Evolutionary conservation across 2,113 vertebrate species (phyloP).

Genomic region (Okapia johnstoni): DNA sequence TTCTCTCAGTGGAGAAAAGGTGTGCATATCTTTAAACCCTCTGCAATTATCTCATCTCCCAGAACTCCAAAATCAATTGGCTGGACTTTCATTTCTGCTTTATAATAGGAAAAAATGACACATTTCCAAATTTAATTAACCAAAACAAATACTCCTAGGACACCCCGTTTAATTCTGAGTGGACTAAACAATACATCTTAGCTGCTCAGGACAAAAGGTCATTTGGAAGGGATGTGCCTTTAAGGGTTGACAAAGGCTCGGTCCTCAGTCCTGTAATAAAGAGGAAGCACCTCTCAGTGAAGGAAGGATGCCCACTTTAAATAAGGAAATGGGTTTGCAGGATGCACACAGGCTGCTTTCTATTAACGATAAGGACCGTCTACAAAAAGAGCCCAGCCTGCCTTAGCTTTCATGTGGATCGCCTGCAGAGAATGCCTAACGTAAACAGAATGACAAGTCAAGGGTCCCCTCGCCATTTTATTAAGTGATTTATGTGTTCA

Average conservation of each 20-base stretch:
- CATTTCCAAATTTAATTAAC: slow-evolving; percentile 81
- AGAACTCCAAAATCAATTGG: slow-evolving; percentile 50
- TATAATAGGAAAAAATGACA: slow-evolving; percentile 78
- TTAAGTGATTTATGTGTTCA: slow-evolving; percentile 74
- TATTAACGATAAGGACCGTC: slow-evolving; percentile 87
- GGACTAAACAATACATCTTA: slow-evolving; percentile 80
- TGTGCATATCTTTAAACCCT: slow-evolving; percentile 26
- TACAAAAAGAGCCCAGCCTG: slow-evolving; percentile 71
- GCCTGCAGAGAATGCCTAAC: slow-evolving; percentile 76
- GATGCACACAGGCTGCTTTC: slow-evolving; percentile 90
- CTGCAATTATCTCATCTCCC: slow-evolving; percentile 58
- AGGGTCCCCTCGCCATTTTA: slow-evolving; percentile 65
- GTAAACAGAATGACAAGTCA: slow-evolving; percentile 77
- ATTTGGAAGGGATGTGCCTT: slow-evolving; percentile 87
- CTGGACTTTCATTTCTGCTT: slow-evolving; percentile 71
- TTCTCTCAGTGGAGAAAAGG: slow-evolving; percentile 38
- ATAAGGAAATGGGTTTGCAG: slow-evolving; percentile 90
- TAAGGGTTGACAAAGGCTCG: slow-evolving; percentile 85
- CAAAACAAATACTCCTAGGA: slow-evolving; percentile 79
- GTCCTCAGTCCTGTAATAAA: slow-evolving; percentile 79
- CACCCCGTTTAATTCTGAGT: slow-evolving; percentile 76
- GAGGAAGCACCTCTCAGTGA: slow-evolving; percentile 86
- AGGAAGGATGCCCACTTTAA: slow-evolving; percentile 92
- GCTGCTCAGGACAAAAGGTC: slow-evolving; percentile 83
- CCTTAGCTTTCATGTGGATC: slow-evolving; percentile 72